Evolutionary conservation across 2,888 invertebrate genomes (phyloP).

Genomic region (Cacoxenus indagator): DNA sequence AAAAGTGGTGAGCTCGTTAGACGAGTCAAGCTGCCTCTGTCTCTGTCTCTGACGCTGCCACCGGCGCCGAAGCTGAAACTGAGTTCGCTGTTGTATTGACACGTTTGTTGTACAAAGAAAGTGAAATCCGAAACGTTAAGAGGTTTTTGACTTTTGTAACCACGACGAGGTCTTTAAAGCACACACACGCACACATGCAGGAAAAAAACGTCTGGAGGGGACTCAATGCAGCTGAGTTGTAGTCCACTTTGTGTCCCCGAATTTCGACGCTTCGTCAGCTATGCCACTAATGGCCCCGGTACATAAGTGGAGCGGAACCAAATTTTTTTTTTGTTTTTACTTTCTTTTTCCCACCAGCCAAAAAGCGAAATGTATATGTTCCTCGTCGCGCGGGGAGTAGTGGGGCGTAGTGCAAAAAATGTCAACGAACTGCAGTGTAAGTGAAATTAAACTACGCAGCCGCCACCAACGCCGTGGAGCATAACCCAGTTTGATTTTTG

Average conservation of each 20-base stretch:
- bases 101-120: conserved; percentile 46
- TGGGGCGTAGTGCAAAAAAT: too few species aligned
- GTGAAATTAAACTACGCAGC: conserved; percentile 55
- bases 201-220: neutral
- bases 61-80: neutral
- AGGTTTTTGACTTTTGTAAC: conserved; percentile 55
- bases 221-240: conserved; percentile 19
- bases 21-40: neutral
- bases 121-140: conserved; percentile 46
- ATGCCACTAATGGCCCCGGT: conserved; percentile 15
- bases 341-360: conserved; percentile 9
- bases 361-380: conserved; percentile 16
- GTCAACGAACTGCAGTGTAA: conserved; percentile 51
- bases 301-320: conserved; percentile 58
- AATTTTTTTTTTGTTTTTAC: conserved; percentile 35
- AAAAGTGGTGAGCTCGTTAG: neutral
- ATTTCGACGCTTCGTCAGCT: neutral
- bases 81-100: neutral
- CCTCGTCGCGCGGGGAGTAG: conserved; percentile 22
- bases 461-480: conserved; percentile 35
- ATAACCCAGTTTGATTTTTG: conserved; percentile 39
- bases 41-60: neutral
- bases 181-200: neutral
- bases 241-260: neutral
- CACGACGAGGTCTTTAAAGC: neutral